A percentile compares a stretch with the other conserved stretches of the same genome.
These are phyloP conservation scores for Elanus axillaris DNA, from an alignment of 2,113 vertebrate genomes.

Conservation along the genomic window DNA sequence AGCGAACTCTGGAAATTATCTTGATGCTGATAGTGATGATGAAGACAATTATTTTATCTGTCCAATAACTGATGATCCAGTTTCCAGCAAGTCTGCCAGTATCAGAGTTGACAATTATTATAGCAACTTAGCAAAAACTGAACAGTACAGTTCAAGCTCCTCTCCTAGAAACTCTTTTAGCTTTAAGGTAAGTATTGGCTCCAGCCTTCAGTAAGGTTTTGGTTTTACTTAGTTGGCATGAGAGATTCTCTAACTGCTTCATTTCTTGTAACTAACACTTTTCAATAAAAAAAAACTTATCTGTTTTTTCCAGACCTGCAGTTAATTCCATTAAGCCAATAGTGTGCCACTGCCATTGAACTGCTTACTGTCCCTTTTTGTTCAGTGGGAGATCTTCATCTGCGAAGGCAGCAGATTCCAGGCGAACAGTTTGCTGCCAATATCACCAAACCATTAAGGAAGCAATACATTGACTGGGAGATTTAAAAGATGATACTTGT, in stretches of 20 bases:
- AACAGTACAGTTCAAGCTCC: slow-evolving; percentile 73
- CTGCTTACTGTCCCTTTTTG: neutral
- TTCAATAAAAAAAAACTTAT: neutral
- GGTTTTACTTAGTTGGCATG: neutral
- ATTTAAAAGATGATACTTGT: neutral
- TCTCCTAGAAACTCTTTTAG: slow-evolving; percentile 80
- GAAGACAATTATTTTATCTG: slow-evolving; percentile 86
- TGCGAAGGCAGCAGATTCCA: neutral
- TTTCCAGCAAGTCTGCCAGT: slow-evolving; percentile 47
- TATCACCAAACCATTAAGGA: neutral
- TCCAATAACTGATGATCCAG: slow-evolving; percentile 85
- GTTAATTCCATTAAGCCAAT: slow-evolving; percentile 16
- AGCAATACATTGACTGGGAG: neutral
- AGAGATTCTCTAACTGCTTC: neutral
- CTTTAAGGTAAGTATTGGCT: slow-evolving; percentile 78
- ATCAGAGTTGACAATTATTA: slow-evolving; percentile 76
- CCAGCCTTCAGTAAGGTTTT: neutral
- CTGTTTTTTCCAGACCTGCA: neutral
- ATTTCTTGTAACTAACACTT: neutral
- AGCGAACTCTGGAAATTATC: slow-evolving; percentile 33
- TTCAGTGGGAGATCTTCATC: neutral
- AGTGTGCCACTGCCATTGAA: slow-evolving; percentile 5
- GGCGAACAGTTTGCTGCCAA: neutral
- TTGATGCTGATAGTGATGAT: slow-evolving; percentile 78
- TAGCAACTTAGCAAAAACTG: slow-evolving; percentile 61